These are phyloP conservation scores for Drosophila prosaltans DNA, from an alignment of 1,140 invertebrate species.

Conservation along the genomic window DNA sequence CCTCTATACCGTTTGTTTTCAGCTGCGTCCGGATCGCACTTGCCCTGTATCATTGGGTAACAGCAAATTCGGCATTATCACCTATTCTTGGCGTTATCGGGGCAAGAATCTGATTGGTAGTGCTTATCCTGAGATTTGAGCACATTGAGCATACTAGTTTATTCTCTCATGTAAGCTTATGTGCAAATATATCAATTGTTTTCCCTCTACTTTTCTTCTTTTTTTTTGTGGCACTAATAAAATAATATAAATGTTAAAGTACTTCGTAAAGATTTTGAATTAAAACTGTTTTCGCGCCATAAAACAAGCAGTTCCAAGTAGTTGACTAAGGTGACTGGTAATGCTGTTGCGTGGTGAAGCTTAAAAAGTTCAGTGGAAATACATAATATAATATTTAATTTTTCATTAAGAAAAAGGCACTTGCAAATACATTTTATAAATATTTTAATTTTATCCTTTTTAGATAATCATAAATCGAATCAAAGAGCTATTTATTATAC, in stretches of 20 bases:
- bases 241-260: slow-evolving; percentile 9
- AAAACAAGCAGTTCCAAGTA: neutral
- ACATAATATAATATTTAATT: no score
- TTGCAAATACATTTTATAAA: no score
- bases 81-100: slow-evolving; percentile 88
- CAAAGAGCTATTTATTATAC: no score
- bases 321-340: neutral
- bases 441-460: no score
- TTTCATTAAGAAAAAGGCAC: no score
- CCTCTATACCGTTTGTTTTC: slow-evolving; percentile 93
- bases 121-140: slow-evolving; percentile 89
- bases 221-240: slow-evolving; percentile 34
- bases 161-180: neutral
- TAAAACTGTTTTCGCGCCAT: neutral
- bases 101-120: slow-evolving; percentile 91
- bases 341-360: neutral
- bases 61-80: slow-evolving; percentile 88
- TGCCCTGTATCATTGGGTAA: slow-evolving; percentile 89
- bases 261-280: neutral
- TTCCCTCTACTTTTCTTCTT: slow-evolving; percentile 1
- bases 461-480: no score
- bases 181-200: slow-evolving; percentile 8
- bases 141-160: slow-evolving; percentile 1
- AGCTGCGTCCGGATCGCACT: slow-evolving; percentile 87
- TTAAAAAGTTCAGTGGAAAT: no score